Base-by-base conservation (phyloP, 2,888 invertebrate genomes). In the Eupithecia insigniata region DNA sequence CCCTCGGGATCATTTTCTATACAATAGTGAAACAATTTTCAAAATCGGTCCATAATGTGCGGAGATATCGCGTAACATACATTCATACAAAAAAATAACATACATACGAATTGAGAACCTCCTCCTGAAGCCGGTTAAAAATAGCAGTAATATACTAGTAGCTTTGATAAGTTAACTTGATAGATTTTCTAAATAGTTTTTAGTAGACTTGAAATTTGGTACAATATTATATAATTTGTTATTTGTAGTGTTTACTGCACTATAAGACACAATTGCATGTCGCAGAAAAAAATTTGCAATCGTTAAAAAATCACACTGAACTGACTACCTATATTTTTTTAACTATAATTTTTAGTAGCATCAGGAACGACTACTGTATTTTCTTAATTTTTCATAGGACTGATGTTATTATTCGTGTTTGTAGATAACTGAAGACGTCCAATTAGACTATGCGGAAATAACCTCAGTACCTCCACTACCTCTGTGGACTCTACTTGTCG, bases 391-490 rank as follows among this genome's bases (percentile, higher is more conserved):
- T 22, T n/a, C 46, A 26, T 43, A 28, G 0, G 3, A 58, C 55
- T 28, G 28, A 58, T 28, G 2, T 30, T 30, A 28, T 28, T 64
- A 14, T 72, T 43, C 65, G 43, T 75, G 10, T 51, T 51, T 80
- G 85, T 80, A 95, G 94, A 97, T 97, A 81, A 97, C 97, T 0
- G 98, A 98, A 86, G 98, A 98, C 84, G 95, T 98, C 55, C 97
- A 97, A 78, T 90, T 98, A 69, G 98, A 98, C 91, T 99, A 99
- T 87, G 97, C 99, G 0, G 99, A 99, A 90, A 97, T 99, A 74
- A 98, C 98, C 2, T 98, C 99, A n/a, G 99, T 99, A 80, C 99
- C 99, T 0, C 99, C 99, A 0, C 92, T 99, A 68, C 99, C 99
- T 0, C 92, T 99, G 28, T 99, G 99, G 97, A 99, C 99, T 3